Evolutionary conservation across 2,888 invertebrate species (phyloP), one percentile per base, ranked within the genome.

Genomic region (Diabrotica balteata): DNA sequence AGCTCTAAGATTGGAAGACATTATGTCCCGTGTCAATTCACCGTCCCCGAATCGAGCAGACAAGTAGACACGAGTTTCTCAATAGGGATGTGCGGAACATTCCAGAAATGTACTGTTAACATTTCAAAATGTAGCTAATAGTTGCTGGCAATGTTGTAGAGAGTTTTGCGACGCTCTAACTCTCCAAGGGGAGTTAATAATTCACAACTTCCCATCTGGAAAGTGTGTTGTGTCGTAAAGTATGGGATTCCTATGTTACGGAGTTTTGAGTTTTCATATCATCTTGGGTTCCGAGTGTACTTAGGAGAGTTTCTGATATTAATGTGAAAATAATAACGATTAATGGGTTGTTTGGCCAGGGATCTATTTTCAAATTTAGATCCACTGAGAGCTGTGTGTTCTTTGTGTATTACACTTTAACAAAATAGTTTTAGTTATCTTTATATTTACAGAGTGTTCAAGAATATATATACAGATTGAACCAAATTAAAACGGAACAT

Each of bases 141-240:
- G 59, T 59, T 17, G 45, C 44, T 57, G 45, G 45, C n/a, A 57
- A 57, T 57, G 55, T 44, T 57, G n/a, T 43, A 57, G 44, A 57
- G 43, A 57, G 55, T 57, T 57, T 45, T 11, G 55, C 44, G 55
- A 45, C 45, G 43, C 45, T 47, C 11, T 22, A 44, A 57, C 45
- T 57, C 54, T 54, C 55, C 55, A 17, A 11, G 55, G 55, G 55
- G 17, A 32, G 55, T 57, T 57, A 57, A 57, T 57, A 57, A 57
- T 57, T 57, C 45, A 57, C 55, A 57, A 57, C 55, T 57, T 45
- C 17, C 17, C 8, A 45, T n/a, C 55, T 57, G 55, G n/a, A 57
- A 57, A 57, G 55, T 54, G 54, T 57, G 55, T 45, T 57, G 55
- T 57, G 45, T 57, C 45, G 17, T 45, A 44, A 57, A 11, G 55